Evolutionary conservation across 2,797 vertebrate species (phyloP).

Genomic region (Podargus strigoides): DNA sequence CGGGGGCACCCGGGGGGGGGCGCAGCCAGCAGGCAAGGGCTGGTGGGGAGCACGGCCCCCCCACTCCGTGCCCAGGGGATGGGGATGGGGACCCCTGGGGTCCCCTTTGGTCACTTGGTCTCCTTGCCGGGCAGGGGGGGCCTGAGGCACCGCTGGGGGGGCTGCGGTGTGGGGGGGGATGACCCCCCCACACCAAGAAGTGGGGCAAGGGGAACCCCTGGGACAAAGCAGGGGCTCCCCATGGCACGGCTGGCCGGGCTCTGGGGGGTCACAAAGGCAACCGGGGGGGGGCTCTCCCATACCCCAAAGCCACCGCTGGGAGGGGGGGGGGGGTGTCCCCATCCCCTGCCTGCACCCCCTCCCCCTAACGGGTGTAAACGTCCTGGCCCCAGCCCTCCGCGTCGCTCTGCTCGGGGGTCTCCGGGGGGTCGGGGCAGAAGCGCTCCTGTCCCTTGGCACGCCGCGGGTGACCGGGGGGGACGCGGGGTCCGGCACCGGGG

Average conservation of each 20-base stretch:
- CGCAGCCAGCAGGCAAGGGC: not conserved
- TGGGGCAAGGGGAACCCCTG: not conserved
- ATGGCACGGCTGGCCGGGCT: not conserved
- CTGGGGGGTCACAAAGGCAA: not conserved
- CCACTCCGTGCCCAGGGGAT: not conserved
- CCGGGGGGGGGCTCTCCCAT: not conserved
- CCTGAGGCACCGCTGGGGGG: slow-evolving; percentile 26
- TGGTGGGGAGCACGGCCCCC: not conserved
- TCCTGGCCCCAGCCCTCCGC: slow-evolving; percentile 74
- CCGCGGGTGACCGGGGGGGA: slow-evolving; percentile 70
- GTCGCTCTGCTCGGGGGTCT: slow-evolving; percentile 73
- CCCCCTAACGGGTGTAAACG: slow-evolving; percentile 59
- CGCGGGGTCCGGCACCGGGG: slow-evolving; percentile 68
- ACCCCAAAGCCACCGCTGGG: not conserved
- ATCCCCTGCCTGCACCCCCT: not conserved
- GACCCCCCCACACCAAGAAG: not conserved
- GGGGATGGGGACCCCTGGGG: not conserved
- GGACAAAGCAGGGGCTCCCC: not conserved
- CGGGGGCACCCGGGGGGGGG: not conserved
- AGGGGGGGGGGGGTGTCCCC: not conserved
- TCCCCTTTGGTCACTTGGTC: slow-evolving; percentile 34
- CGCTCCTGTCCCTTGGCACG: slow-evolving; percentile 86
- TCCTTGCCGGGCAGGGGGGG: not conserved
- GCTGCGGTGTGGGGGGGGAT: not conserved
- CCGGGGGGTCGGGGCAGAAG: slow-evolving; percentile 82